Conservation (phyloP, 2,888 invertebrate species). For the Lycaena phlaeas region DNA sequence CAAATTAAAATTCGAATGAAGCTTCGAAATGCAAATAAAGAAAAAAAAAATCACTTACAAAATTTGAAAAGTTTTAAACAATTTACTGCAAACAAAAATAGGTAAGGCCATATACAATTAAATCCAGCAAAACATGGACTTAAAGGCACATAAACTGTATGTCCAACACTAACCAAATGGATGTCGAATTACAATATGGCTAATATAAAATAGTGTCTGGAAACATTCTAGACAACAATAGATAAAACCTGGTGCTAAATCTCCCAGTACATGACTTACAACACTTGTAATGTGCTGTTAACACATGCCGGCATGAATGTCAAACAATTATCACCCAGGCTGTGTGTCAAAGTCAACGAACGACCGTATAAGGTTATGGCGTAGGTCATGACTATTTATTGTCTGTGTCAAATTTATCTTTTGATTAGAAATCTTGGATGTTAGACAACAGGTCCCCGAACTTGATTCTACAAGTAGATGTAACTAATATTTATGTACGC, state of each 20-base stretch:
- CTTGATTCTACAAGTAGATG: background rate
- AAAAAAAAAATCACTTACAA: no score
- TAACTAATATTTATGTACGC: no score
- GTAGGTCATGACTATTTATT: conserved; percentile 20
- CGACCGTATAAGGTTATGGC: conserved; percentile 18
- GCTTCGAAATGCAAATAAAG: no score
- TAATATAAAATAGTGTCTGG: no score
- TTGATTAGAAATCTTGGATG: conserved; percentile 1
- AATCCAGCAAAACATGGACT: no score
- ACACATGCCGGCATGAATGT: conserved; percentile 6
- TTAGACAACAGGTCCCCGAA: no score
- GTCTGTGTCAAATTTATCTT: conserved; percentile 11
- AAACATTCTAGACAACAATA: conserved; percentile 8
- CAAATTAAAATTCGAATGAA: no score
- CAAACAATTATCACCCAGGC: conserved; percentile 13
- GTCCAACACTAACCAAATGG: no score
- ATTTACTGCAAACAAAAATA: background rate
- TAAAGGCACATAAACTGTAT: no score
- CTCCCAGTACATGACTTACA: background rate
- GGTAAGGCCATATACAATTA: background rate
- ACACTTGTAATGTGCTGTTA: conserved; percentile 9
- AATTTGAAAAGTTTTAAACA: background rate
- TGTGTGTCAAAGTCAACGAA: conserved; percentile 20
- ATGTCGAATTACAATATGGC: no score
- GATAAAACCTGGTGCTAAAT: background rate